Evolutionary conservation across 2,888 invertebrate genomes (phyloP).

Genomic region (Panopea generosa): DNA sequence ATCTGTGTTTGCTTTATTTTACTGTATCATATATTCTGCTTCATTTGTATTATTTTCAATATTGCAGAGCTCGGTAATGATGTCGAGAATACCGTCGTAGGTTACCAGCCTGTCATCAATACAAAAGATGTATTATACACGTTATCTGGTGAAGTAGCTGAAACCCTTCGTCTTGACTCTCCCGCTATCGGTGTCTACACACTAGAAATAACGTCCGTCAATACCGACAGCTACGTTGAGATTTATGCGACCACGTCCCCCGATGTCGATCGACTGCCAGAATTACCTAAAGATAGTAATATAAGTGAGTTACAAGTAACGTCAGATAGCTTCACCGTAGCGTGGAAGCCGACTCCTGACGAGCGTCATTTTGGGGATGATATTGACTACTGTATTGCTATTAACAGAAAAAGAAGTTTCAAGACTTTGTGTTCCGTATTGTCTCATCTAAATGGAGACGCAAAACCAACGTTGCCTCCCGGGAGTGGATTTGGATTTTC

Average conservation of each 20-base stretch:
- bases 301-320: slow-evolving; percentile 48
- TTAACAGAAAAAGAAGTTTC: slow-evolving; percentile 84
- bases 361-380: slow-evolving; percentile 66
- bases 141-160: slow-evolving; percentile 60
- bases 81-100: slow-evolving; percentile 43
- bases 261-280: slow-evolving; percentile 64
- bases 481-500: slow-evolving; percentile 80
- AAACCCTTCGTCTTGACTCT: slow-evolving; percentile 62
- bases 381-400: slow-evolving; percentile 86
- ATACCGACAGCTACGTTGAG: slow-evolving; percentile 76
- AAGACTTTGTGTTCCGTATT: slow-evolving; percentile 86
- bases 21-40: no score
- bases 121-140: slow-evolving; percentile 70
- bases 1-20: no score
- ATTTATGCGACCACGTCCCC: slow-evolving; percentile 76
- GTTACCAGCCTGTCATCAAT: slow-evolving; percentile 41
- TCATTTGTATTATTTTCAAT: no score
- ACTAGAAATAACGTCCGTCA: slow-evolving; percentile 72
- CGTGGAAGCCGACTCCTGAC: slow-evolving; percentile 68
- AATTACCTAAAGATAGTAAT: slow-evolving; percentile 53
- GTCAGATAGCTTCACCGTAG: slow-evolving; percentile 54
- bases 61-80: slow-evolving; percentile 49
- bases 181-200: slow-evolving; percentile 73
- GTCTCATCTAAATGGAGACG: slow-evolving; percentile 83
- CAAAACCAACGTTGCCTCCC: slow-evolving; percentile 76